These are phyloP conservation scores for Lordiphosa stackelbergi DNA, from an alignment of 1,140 invertebrate species.

Conservation along the genomic window DNA sequence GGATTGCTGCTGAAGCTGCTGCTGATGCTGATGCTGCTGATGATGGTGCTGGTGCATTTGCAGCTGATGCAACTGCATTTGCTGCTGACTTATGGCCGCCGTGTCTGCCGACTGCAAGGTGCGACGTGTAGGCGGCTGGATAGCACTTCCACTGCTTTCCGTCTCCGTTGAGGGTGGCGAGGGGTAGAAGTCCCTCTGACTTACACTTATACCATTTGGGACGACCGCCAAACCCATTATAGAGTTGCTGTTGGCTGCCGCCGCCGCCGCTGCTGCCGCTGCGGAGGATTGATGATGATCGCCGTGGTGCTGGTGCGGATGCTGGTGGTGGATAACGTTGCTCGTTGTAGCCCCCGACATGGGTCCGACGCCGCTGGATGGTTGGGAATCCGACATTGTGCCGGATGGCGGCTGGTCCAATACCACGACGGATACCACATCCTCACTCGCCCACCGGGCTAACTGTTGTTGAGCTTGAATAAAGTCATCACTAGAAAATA, in stretches of 20 bases:
- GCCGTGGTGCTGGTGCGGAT: slow-evolving; percentile 77
- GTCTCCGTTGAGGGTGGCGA: slow-evolving; percentile 77
- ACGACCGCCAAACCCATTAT: slow-evolving; percentile 72
- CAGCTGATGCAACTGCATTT: slow-evolving; percentile 44
- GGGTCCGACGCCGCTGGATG: slow-evolving; percentile 74
- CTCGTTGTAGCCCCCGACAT: slow-evolving; percentile 72
- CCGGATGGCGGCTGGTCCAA: slow-evolving; percentile 75
- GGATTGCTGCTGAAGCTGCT: slow-evolving; percentile 65
- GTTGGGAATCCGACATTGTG: slow-evolving; percentile 76
- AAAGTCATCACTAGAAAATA: slow-evolving; percentile 95
- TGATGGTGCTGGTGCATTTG: slow-evolving; percentile 52
- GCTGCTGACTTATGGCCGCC: slow-evolving; percentile 43
- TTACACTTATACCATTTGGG: slow-evolving; percentile 77
- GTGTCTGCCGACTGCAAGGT: slow-evolving; percentile 58
- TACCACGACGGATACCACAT: slow-evolving; percentile 83
- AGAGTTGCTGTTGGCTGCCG: slow-evolving; percentile 61
- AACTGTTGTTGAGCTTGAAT: slow-evolving; percentile 95
- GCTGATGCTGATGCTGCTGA: slow-evolving; percentile 52
- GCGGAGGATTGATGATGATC: slow-evolving; percentile 74
- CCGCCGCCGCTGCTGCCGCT: slow-evolving; percentile 53
- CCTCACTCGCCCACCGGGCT: slow-evolving; percentile 94
- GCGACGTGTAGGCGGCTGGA: slow-evolving; percentile 68
- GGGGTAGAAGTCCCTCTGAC: slow-evolving; percentile 77
- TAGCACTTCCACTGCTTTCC: slow-evolving; percentile 78
- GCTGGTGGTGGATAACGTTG: slow-evolving; percentile 68